phyloP scores from a whole-genome alignment of 2,113 vertebrate genomes.

The Lagopus leucura region DNA sequence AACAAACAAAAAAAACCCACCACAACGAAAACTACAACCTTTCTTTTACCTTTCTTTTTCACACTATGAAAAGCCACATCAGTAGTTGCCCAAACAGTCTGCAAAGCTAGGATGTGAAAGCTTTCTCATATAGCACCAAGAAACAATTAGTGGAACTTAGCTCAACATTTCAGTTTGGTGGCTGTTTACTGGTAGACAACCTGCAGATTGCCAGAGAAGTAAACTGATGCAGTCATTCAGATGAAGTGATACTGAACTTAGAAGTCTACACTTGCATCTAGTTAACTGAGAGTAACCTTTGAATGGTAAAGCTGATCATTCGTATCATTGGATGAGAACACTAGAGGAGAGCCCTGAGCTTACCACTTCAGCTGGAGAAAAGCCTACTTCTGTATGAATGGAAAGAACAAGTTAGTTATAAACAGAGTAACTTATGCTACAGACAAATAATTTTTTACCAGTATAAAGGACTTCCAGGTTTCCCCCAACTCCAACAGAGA shows the following conservation, averaged over 20 bases:
- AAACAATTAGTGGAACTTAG: conserved; percentile 23
- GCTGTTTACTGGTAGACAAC: background rate
- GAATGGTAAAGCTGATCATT: background rate
- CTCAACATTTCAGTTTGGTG: background rate
- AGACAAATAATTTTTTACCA: background rate
- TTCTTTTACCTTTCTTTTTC: conserved; percentile 62
- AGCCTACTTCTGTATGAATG: background rate
- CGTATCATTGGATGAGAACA: background rate
- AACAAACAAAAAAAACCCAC: background rate
- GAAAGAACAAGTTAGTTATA: background rate
- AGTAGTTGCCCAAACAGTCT: conserved; percentile 41
- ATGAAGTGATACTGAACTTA: background rate
- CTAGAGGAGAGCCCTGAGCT: background rate
- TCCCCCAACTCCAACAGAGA: background rate
- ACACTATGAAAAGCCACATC: conserved; percentile 26
- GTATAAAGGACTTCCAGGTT: background rate
- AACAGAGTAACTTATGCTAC: background rate
- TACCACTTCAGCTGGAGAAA: background rate
- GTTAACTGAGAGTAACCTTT: background rate
- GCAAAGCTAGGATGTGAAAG: conserved; percentile 43
- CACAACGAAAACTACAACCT: background rate
- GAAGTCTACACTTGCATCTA: background rate
- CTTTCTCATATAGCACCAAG: background rate
- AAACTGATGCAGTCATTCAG: background rate
- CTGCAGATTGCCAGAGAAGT: background rate